These are phyloP conservation scores for Meiosimyza decipiens DNA, from an alignment of 2,888 invertebrate genomes.

Conservation along the genomic window DNA sequence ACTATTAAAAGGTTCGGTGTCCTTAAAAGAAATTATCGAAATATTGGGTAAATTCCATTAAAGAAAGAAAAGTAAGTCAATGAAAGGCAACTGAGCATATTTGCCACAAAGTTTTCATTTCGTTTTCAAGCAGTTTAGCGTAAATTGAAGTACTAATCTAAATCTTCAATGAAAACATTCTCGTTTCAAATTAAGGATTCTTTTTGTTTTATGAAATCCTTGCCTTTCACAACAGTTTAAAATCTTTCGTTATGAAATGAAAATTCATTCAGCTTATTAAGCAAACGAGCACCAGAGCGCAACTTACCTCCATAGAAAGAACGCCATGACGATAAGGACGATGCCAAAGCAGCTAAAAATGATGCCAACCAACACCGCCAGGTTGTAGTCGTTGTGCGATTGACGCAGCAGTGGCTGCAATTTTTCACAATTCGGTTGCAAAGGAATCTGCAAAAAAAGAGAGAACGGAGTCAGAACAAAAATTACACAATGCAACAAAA, in stretches of 20 bases:
- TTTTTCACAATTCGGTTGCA: conserved; percentile 77
- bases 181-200: conserved; percentile 24
- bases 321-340: conserved; percentile 75
- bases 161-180: conserved; percentile 3
- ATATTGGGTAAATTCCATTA: no score
- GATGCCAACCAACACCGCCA: conserved; percentile 77
- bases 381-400: conserved; percentile 74
- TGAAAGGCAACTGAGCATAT: no score
- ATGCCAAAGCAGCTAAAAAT: conserved; percentile 78
- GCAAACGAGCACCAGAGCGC: conserved; percentile 48
- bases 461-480: conserved; percentile 26
- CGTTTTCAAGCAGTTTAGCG: no score
- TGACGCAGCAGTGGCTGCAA: conserved; percentile 71
- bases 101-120: no score
- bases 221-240: neutral
- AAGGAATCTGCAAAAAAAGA: conserved; percentile 68
- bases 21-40: no score
- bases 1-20: no score
- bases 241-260: neutral
- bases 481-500: conserved; percentile 8
- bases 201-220: conserved; percentile 34
- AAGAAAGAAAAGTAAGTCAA: no score
- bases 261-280: neutral
- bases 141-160: no score
- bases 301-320: conserved; percentile 80